Base-by-base conservation (phyloP, 1,140 invertebrate species). In the Tetraneura akinire region DNA sequence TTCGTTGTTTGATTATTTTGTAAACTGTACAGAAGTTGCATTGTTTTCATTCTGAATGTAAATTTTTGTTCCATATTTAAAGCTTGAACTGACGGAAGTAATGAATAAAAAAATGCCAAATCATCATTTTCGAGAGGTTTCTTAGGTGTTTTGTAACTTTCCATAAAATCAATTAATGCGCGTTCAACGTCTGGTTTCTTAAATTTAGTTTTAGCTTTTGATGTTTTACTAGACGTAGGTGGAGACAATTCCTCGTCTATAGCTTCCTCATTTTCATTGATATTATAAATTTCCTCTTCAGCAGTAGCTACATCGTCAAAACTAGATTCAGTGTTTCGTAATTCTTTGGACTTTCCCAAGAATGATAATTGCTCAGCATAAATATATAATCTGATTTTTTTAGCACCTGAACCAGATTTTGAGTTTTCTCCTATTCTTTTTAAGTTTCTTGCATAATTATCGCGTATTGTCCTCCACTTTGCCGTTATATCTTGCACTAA, bases 341-440 rank as follows among this genome's bases (percentile, higher is more conserved):
- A 62, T 11, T 57, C 55, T 57, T 57, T 57, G 11, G 23, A 26
- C 13, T 80, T 80, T 1, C 11, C 21, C 32, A 80, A 64, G 23
- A 80, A 80, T 55, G 26, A 32, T 32, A 80, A 57, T 62, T 80
- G 78, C 5, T 80, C 57, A 26, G 42, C 42, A 37, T 80, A 80
- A 21, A 80, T 45, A 23, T 80, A 80, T 80, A 60, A 60, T 37
- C 57, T 80, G 5, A 64, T 64, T 32, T 32, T 60, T 29, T n/a
- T 62, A 21, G 78, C 57, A 53, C 55, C 53, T 60, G 60, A 16
- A 18, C 78, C 57, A 42, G 78, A 45, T 64, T 62, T 64, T 26
- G 10, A 60, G 55, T 62, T 53, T 23, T 32, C 18, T 66, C 21
- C 16, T 18, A 16, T 23, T 80, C 66, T 62, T 80, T 80, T 80